Conservation (phyloP, 2,797 vertebrate genomes). For the Enteromius afrohamiltoni region DNA sequence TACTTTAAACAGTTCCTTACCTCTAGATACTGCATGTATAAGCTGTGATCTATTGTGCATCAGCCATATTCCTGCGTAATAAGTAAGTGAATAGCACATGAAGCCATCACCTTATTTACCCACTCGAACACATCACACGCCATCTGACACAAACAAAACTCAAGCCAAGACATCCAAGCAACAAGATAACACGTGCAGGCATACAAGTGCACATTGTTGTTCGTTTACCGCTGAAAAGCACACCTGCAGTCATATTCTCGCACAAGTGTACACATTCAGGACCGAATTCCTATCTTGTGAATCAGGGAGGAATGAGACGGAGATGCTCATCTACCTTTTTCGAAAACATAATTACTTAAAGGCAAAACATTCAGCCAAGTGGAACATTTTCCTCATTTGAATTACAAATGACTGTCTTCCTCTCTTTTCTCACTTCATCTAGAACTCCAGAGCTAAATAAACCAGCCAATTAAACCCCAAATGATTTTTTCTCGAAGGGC, state of each 20-base stretch:
- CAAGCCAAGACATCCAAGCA: constrained; percentile 21
- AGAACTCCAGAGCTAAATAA: constrained; percentile 14
- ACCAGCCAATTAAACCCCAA: background rate
- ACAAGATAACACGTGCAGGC: constrained; percentile 15
- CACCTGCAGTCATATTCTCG: constrained; percentile 3
- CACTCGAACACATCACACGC: constrained; percentile 10
- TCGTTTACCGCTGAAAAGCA: background rate
- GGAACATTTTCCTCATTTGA: constrained; percentile 8
- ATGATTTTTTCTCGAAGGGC: background rate
- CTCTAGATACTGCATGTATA: background rate
- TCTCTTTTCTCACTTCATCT: constrained; percentile 6
- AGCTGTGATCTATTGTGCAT: background rate
- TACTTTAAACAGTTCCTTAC: background rate
- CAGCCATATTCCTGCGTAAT: background rate
- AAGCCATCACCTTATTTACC: constrained; percentile 35
- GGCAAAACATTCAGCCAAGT: constrained; percentile 34
- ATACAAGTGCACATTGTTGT: constrained; percentile 2
- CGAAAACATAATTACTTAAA: constrained; percentile 38
- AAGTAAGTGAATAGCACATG: constrained; percentile 11
- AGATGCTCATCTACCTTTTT: constrained; percentile 44
- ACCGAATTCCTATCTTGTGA: constrained; percentile 6
- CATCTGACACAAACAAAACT: constrained; percentile 36
- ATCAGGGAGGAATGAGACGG: constrained; percentile 29
- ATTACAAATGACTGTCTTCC: constrained; percentile 19
- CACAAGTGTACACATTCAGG: constrained; percentile 3